Base-by-base conservation (phyloP, 2,797 vertebrate genomes). In the Podarcis lilfordi region DNA sequence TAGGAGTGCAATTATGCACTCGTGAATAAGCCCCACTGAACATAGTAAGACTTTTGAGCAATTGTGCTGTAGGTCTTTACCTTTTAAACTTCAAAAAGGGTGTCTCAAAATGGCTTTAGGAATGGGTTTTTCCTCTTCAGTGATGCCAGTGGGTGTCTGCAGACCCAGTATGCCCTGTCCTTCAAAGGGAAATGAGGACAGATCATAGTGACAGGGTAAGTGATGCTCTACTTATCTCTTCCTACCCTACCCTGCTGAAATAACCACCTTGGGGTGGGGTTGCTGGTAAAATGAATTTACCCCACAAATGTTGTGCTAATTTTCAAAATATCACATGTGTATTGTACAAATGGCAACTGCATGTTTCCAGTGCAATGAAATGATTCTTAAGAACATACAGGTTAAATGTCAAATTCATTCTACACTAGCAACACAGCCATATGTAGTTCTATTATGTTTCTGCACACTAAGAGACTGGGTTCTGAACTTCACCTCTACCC, bases 401-500 rank as follows among this genome's bases (percentile, higher is more conserved):
- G 29, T 72, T 72, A 72, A 74, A 74, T 74, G 43, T 40, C 40
- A 43, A 43, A 82, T 82, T 82, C 40, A 69, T 69, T 82, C 8
- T 45, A 27, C 8, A 4, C 45, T 27, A 74, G 45, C n/a, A 84
- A 75, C 9, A 15, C 40, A 27, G 3, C 25, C 10, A 66, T 77
- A 35, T 55, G 59, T 27, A 8, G 3, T 77, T 77, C 27, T 78
- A 11, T 76, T 40, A n/a, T 64, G 45, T 59, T 85, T 43, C 21
- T 77, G 61, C 72, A 64, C 37, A 77, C 43, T 85, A 29, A 55
- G 13, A 61, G 74, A 35, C 10, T 8, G 23, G 50, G 50, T 45
- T 69, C 43, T 61, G n/a, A 40, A 25, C 45, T 80, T 45, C 32
- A 71, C 66, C 86, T 74, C 76, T 83, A 61, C 0, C 0, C 0